Evolutionary conservation across 1,140 invertebrate genomes (phyloP), one percentile per base, ranked within the genome.

Genomic region (Fopius arisanus): DNA sequence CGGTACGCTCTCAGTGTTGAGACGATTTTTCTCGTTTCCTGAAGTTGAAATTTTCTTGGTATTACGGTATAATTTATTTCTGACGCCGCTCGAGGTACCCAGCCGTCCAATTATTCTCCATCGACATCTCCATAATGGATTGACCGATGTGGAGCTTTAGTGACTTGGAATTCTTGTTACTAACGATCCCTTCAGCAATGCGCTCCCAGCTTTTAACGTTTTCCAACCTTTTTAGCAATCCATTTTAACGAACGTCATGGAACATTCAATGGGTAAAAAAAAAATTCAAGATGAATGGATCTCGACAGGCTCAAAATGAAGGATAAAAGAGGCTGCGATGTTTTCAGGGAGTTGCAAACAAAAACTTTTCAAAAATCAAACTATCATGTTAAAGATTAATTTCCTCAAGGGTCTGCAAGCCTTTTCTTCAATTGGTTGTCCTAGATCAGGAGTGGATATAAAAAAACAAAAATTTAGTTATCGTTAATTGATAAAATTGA

Each of bases 31-130:
- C 9, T 37, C 7, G 1, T 12, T 5, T 12, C 9, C 33, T 37
- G 9, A 37, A 37, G 33, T 3, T 37, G n/a, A 51, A 51, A 51
- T 19, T 51, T 21, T 51, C 43, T 19, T n/a, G 19, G 19, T 51
- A 51, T 51, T 10, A 37, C 33, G 3, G 33, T 48, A 48, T 19
- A 48, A 59, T 59, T 26, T 26, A 59, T 59, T 5, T 28, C 54
- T 51, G 14, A 51, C 19, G n/a, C 19, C 6, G 21, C 14, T 59
- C 19, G 26, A 26, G 14, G 23, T 23, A 26, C 21, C 19, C 54
- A 59, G 23, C 54, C 33, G 23, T 59, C 54, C 54, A 59, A 59
- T 59, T 59, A 59, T 59, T 59, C 23, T 59, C 23, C 23, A 59
- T 59, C 23, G 54, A 59, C 54, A 59, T 59, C 54, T 59, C 19